A percentile compares a stretch with the other conserved stretches of the same genome.
These are phyloP conservation scores for Sigmodon hispidus DNA, from an alignment of 2,113 vertebrate species.

Conservation along the genomic window DNA sequence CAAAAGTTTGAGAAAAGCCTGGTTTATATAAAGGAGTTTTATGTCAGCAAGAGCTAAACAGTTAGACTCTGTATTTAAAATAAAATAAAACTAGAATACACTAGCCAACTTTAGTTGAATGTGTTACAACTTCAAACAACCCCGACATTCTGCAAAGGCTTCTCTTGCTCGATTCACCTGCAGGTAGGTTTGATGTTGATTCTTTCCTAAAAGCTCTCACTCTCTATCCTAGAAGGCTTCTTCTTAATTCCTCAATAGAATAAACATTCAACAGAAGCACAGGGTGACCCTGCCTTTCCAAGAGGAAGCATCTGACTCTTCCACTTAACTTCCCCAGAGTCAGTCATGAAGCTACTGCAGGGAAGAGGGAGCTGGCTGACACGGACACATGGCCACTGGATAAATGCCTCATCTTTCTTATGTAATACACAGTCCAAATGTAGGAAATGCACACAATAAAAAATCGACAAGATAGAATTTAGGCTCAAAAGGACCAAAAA, in stretches of 20 bases:
- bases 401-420: conserved; percentile 3
- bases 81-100: neutral
- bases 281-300: neutral
- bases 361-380: neutral
- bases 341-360: neutral
- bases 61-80: neutral
- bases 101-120: neutral
- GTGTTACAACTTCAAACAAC: neutral
- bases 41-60: neutral
- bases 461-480: conserved; percentile 30
- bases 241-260: neutral
- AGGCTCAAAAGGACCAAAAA: neutral
- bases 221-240: neutral
- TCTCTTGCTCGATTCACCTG: neutral
- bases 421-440: neutral
- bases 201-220: neutral
- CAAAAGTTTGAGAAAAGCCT: neutral
- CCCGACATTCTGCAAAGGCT: neutral
- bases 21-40: neutral
- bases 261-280: neutral
- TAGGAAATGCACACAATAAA: conserved; percentile 13
- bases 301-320: neutral
- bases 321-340: neutral
- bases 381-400: neutral
- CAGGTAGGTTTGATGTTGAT: neutral